Conservation (phyloP, 1,140 invertebrate genomes). For the Uloborus diversus region DNA sequence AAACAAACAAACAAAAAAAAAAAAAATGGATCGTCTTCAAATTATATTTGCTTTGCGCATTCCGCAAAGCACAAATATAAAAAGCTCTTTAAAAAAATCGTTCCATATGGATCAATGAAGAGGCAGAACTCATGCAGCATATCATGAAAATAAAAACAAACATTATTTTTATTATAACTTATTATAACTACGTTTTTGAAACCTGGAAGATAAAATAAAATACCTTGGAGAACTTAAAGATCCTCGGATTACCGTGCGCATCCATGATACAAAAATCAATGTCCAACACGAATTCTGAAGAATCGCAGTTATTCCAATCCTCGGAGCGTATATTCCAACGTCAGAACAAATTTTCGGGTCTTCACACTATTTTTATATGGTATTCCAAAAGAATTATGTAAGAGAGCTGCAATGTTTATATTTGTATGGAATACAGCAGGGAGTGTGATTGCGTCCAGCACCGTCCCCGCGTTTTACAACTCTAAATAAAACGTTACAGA, state of each 20-base stretch:
- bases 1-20: too few relatives aligned
- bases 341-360: neutral
- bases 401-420: neutral
- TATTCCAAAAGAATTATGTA: neutral
- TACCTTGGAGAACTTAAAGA: constrained; percentile 49
- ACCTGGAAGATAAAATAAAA: too few relatives aligned
- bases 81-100: too few relatives aligned
- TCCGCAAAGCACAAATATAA: too few relatives aligned
- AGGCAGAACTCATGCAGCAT: neutral
- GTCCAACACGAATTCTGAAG: neutral
- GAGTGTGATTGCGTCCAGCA: constrained; percentile 1
- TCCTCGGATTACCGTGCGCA: constrained; percentile 25
- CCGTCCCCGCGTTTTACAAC: neutral
- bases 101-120: neutral
- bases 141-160: neutral
- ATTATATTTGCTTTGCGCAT: too few relatives aligned
- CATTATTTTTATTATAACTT: neutral
- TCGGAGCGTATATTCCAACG: neutral
- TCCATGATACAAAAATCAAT: constrained; percentile 19
- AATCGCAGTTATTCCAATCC: too few relatives aligned
- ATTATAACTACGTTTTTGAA: too few relatives aligned
- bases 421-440: neutral
- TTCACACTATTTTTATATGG: neutral
- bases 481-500: constrained; percentile 18
- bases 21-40: neutral